Evolutionary conservation across 2,113 vertebrate genomes (phyloP), one percentile per base, ranked within the genome.

Genomic region (Albula goreensis): DNA sequence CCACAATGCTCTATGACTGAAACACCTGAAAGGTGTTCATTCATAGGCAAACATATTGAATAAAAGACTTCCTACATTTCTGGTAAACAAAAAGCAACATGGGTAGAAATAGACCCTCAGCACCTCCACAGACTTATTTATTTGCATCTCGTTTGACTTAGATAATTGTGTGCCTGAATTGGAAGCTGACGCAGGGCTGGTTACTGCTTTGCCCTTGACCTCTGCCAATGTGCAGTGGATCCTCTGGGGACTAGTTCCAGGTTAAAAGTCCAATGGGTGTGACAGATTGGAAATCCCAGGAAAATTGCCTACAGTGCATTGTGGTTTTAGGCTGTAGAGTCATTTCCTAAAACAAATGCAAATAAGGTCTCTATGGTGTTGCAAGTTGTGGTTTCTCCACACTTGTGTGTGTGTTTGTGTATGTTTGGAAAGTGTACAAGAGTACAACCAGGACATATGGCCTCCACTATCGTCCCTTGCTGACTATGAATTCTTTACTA

Each of bases 221-320:
- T 50, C 48, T 80, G 79, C 22, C 48, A 80, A 50, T 50, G 13
- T 49, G 17, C 17, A 25, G 9, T 50, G 78, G 5, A 49, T 90
- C 88, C 12, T 82, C 83, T 1, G 41, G 82, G 87, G 88, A 88
- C 22, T 83, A 88, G 60, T 82, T 88, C 60, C 6, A 52, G 90
- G 89, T 90, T 88, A 92, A 89, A 89, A 89, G 89, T 91, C 81
- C 83, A 89, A 84, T 80, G 87, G 86, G 88, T 78, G 50, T 86
- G 56, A 41, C 66, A 81, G 86, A 86, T 85, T 88, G 89, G 74
- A 91, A 86, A 49, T 50, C 56, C 86, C 53, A 74, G 80, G 90
- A 87, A 90, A 86, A 53, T 15, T 17, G 78, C 41, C 13, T 13
- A 5, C 78, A 79, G 12, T 49, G 31, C 49, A 49, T 50, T 31